Percentiles rank a stretch among this genome's conserved stretches.
Conservation (phyloP, 2,113 vertebrate species). For the Macrotis lagotis region DNA sequence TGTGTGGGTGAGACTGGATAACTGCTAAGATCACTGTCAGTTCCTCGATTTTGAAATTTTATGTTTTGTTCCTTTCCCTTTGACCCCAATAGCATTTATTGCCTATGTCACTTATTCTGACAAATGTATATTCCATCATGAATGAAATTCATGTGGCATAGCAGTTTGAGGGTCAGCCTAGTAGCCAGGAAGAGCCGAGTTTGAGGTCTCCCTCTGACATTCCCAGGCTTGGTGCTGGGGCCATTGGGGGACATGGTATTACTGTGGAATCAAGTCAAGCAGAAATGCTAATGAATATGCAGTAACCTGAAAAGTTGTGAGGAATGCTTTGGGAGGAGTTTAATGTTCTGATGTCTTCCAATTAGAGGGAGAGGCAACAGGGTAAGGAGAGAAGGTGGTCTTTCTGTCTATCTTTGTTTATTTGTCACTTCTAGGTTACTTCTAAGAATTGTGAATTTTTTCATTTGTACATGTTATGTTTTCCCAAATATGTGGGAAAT, state of each 20-base stretch:
- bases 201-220: neutral
- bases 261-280: neutral
- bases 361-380: neutral
- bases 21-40: neutral
- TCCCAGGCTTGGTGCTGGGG: neutral
- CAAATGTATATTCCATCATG: neutral
- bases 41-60: neutral
- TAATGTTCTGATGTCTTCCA: neutral
- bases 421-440: neutral
- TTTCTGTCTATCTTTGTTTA: neutral
- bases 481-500: neutral
- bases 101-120: neutral
- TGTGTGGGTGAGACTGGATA: neutral
- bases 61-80: neutral
- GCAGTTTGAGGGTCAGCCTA: neutral
- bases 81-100: neutral
- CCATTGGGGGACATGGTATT: neutral
- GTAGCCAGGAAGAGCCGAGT: neutral
- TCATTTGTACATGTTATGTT: neutral
- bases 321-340: neutral
- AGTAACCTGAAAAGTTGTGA: neutral
- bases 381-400: neutral
- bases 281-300: neutral
- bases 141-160: neutral
- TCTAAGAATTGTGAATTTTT: neutral